Conservation (phyloP, 2,797 vertebrate species). For the Paratrypauchen microcephalus region DNA sequence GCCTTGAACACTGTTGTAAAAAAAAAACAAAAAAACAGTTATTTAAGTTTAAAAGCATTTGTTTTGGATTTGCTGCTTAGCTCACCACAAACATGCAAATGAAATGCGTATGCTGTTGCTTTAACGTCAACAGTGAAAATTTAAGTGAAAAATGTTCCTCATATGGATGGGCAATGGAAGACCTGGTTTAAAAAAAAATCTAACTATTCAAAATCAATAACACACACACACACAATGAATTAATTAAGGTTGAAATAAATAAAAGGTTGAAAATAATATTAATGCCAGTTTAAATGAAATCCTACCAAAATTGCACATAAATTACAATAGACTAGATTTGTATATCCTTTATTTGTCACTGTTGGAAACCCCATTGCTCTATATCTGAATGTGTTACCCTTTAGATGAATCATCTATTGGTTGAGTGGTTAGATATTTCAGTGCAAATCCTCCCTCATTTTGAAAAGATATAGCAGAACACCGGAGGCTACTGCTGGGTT, state of each 20-base stretch:
- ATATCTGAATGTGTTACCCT: not conserved
- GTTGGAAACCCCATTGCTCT: not conserved
- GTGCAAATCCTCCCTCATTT: conserved; percentile 6
- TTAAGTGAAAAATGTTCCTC: too few relatives aligned
- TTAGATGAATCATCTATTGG: not conserved
- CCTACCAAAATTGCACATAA: too few relatives aligned
- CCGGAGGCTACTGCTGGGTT: conserved; percentile 13
- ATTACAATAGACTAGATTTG: too few relatives aligned
- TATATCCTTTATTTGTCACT: not conserved
- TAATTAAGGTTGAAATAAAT: too few relatives aligned
- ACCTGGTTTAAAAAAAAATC: too few relatives aligned
- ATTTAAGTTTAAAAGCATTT: conserved; percentile 3
- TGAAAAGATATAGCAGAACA: conserved; percentile 29
- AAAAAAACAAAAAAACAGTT: conserved; percentile 13
- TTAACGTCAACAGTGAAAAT: not conserved
- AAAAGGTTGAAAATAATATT: too few relatives aligned
- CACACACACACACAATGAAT: too few relatives aligned
- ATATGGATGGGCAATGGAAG: not conserved
- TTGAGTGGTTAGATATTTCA: conserved; percentile 15
- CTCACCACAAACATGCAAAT: not conserved
- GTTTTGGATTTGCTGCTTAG: not conserved
- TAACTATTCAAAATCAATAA: too few relatives aligned
- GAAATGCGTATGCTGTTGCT: not conserved
- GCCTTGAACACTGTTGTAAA: not conserved
- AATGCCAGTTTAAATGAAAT: too few relatives aligned